phyloP scores from a whole-genome alignment of 1,140 invertebrate species.

The Drosophila mojavensis region DNA sequence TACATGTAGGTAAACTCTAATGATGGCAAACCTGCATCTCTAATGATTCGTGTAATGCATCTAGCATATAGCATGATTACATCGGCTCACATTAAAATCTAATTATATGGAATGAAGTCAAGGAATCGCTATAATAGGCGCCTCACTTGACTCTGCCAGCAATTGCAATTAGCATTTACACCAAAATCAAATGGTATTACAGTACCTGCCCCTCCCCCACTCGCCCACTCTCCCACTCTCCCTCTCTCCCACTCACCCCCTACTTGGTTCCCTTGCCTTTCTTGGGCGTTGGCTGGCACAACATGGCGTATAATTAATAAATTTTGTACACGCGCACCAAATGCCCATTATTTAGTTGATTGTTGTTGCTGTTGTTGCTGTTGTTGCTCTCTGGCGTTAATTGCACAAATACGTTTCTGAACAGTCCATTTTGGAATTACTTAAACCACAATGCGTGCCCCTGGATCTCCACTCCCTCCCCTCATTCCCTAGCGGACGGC shows the following conservation, averaged over 20 bases:
- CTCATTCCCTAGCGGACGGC: constrained; percentile 21
- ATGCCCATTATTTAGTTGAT: constrained; percentile 60
- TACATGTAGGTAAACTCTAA: neutral
- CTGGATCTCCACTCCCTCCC: neutral
- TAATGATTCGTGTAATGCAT: constrained; percentile 69
- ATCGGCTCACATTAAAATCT: constrained; percentile 68
- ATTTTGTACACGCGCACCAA: constrained; percentile 63
- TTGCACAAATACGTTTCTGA: constrained; percentile 80
- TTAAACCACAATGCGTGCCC: constrained; percentile 31
- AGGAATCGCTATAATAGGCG: neutral
- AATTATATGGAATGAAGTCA: constrained; percentile 59
- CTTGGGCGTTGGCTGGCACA: constrained; percentile 61
- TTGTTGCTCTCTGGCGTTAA: constrained; percentile 58
- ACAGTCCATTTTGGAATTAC: constrained; percentile 68
- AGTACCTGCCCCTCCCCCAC: neutral
- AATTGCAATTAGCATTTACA: constrained; percentile 46
- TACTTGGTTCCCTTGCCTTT: neutral
- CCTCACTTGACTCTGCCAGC: constrained; percentile 1
- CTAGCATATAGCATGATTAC: constrained; percentile 51
- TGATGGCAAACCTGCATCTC: constrained; percentile 11
- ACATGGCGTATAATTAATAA: constrained; percentile 80
- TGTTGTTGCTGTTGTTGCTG: constrained; percentile 19
- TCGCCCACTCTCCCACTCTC: neutral
- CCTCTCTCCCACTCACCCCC: neutral
- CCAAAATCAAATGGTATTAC: constrained; percentile 60